Evolutionary conservation across 1,140 invertebrate genomes (phyloP), one percentile per base, ranked within the genome.

Genomic region (Drosophila sproati): DNA sequence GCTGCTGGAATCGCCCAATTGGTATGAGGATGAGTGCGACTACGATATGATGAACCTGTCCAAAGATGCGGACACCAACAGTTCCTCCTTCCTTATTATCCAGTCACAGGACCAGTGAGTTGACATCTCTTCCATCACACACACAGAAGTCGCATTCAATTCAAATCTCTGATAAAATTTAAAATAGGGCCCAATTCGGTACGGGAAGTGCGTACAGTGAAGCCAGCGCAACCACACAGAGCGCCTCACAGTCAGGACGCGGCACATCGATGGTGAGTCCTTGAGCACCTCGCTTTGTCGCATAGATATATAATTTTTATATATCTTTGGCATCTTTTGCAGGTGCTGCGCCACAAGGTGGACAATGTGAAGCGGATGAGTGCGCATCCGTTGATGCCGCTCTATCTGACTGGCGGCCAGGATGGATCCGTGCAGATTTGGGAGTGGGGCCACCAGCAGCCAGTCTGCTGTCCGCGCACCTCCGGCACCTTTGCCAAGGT

Each of bases 371-470:
- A 98, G 92, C 95, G 98, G 92, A 97, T 99, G 93, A 97, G 97
- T 70, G 96, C 98, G 20, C 99, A 99, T 95, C 98, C 98, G 20
- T 93, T 96, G 52, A 94, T 99, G 90, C 98, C 98, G 51, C 94
- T 99, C 82, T 99, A 99, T 94, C 93, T 99, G 78, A 99, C 98
- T 57, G 99, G 99, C 61, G 97, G 97, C 59, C 97, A 98, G 92
- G 99, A 99, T 94, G 99, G 99, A 7, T 99, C 98, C 2, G 98
- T 99, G 4, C 96, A 97, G 73, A 94, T 99, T 68, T 99, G 98
- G 98, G 98, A 99, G 94, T 99, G 98, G 98, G 97, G 97, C 28
- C 98, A 99, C 93, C 95, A 95, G 39, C 96, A 97, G 68, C 96
- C 97, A 8, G 96, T 99, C 5, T 96, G 98, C 80, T 96, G 96